phyloP scores from a whole-genome alignment of 2,797 vertebrate species.

The Pteropus rufus region DNA sequence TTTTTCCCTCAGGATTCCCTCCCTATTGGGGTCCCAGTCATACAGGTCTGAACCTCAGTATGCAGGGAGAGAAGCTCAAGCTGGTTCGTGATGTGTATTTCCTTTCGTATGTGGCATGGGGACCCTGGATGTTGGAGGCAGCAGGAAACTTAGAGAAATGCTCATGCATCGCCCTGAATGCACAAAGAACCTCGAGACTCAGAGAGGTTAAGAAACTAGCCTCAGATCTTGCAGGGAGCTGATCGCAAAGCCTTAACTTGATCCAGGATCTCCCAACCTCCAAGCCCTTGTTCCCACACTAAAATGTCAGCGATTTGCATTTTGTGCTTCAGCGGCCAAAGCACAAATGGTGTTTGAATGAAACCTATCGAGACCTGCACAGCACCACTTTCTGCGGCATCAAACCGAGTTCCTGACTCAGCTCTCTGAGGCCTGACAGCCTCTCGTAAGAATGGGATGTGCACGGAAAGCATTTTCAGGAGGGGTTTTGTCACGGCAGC shows the following conservation, averaged over 20 bases:
- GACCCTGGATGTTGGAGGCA: neutral
- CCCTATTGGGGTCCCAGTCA: no score
- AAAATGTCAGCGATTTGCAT: neutral
- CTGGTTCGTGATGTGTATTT: neutral
- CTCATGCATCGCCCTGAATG: neutral
- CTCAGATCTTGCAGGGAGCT: neutral
- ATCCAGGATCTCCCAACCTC: neutral
- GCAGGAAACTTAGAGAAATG: neutral
- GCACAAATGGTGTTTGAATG: neutral
- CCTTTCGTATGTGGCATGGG: neutral
- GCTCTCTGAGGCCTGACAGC: neutral
- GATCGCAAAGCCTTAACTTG: neutral
- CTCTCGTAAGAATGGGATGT: neutral
- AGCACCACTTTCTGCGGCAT: neutral
- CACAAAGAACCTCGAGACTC: neutral
- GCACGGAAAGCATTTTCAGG: neutral
- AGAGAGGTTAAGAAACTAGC: neutral
- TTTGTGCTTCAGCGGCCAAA: neutral
- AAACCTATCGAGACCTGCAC: neutral
- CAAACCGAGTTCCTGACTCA: neutral
- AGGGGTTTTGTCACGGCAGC: neutral
- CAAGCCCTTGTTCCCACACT: fast-evolving
- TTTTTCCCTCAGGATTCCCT: neutral
- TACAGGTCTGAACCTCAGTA: neutral
- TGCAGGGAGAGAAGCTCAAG: neutral